Percentiles rank a stretch among this genome's conserved stretches.
Evolutionary conservation across 2,888 invertebrate genomes (phyloP).

Genomic region (Troilus luridus): DNA sequence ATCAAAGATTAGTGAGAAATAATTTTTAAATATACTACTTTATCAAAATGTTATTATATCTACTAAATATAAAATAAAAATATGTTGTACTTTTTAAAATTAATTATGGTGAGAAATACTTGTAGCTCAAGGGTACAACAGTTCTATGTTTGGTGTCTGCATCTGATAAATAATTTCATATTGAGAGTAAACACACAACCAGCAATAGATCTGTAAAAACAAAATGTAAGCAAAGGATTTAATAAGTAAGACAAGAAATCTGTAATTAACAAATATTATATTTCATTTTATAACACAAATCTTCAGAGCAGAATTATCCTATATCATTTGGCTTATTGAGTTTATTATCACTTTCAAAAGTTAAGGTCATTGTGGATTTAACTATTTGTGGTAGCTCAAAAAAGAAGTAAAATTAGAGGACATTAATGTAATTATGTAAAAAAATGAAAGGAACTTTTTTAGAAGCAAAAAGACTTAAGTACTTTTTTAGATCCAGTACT

Average conservation of each 20-base stretch:
- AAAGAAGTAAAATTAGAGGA: no score
- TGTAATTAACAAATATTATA: no score
- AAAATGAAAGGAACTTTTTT: no score
- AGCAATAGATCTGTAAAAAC: constrained; percentile 84
- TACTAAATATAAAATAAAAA: background rate
- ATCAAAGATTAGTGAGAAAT: background rate
- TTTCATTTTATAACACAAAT: no score
- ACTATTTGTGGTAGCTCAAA: no score
- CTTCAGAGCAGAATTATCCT: no score
- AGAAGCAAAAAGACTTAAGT: no score
- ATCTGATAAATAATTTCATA: constrained; percentile 84
- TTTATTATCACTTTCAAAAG: no score
- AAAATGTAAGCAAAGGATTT: background rate
- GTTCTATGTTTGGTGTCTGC: constrained; percentile 90
- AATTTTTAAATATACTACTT: background rate
- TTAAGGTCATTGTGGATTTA: no score
- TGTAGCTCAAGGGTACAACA: constrained; percentile 75
- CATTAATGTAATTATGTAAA: no score
- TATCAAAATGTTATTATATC: background rate
- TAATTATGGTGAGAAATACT: constrained; percentile 36
- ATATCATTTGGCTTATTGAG: no score
- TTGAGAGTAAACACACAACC: constrained; percentile 88
- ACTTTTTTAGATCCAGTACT: no score
- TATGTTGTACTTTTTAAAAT: background rate
- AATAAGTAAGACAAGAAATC: background rate